Percentiles rank a stretch among this genome's conserved stretches.
Conservation (phyloP, 2,888 invertebrate species). For the Toxonevra muliebris region DNA sequence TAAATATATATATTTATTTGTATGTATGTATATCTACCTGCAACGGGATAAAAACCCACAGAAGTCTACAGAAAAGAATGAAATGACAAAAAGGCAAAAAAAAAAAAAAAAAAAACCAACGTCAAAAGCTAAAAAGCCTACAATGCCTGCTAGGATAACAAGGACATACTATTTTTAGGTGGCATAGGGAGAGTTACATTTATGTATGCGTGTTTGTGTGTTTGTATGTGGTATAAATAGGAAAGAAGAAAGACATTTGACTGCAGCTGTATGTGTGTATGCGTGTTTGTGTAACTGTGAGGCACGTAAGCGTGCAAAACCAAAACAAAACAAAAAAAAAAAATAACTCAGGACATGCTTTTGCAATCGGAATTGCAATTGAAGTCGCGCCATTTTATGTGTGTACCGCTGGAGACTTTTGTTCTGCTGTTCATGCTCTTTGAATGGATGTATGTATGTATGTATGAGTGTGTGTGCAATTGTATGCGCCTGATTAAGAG, state of each 20-base stretch:
- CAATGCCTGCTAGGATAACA: neutral
- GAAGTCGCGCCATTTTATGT: conserved; percentile 17
- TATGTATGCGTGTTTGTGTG: conserved; percentile 49
- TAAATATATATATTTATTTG: conserved; percentile 39
- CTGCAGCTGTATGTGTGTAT: neutral
- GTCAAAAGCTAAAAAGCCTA: conserved; percentile 34
- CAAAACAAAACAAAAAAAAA: neutral
- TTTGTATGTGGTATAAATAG: conserved; percentile 34
- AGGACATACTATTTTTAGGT: neutral
- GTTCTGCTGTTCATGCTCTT: neutral
- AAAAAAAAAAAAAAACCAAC: conserved; percentile 20
- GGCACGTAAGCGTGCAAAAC: neutral
- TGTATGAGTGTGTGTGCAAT: conserved; percentile 7
- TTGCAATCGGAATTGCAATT: conserved; percentile 31
- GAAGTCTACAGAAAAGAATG: conserved; percentile 18
- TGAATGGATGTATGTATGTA: neutral
- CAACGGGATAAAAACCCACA: conserved; percentile 14
- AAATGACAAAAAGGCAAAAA: conserved; percentile 16
- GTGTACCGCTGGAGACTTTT: neutral
- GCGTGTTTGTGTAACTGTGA: neutral
- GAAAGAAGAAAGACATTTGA: no score
- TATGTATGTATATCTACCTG: neutral
- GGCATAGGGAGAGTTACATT: conserved; percentile 36
- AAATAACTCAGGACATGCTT: conserved; percentile 9
- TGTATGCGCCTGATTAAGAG: conserved; percentile 25